Conservation (phyloP, 2,888 invertebrate species). For the Timema podura region DNA sequence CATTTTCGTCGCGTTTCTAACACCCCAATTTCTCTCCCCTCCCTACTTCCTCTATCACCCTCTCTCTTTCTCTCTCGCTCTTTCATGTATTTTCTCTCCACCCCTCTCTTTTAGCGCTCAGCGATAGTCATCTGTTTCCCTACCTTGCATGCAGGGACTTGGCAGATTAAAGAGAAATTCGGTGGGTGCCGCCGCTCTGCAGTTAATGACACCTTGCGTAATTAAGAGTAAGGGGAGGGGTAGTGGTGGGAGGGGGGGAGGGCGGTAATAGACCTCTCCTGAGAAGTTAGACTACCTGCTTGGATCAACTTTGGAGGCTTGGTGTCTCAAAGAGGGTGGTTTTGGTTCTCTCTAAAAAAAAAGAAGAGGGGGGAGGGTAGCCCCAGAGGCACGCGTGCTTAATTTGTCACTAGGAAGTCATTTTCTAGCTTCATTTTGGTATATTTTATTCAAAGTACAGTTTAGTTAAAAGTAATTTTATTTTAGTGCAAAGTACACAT, state of each 20-base stretch:
- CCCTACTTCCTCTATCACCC: background rate
- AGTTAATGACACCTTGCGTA: slow-evolving; percentile 18
- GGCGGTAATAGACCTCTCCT: slow-evolving; percentile 3
- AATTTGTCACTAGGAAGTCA: no score
- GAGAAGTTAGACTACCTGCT: slow-evolving; percentile 7
- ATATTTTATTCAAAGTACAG: no score
- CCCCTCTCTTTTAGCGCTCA: background rate
- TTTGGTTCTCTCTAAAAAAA: no score
- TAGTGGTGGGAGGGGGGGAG: slow-evolving; percentile 6
- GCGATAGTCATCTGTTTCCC: slow-evolving; percentile 16
- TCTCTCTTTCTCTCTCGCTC: background rate
- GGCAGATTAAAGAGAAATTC: slow-evolving; percentile 19
- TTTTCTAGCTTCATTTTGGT: no score
- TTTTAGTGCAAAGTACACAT: no score
- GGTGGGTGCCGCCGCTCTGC: slow-evolving; percentile 10
- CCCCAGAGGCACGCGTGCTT: no score
- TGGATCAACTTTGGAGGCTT: no score
- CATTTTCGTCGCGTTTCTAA: no score
- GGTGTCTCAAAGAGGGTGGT: no score
- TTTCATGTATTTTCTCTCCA: background rate
- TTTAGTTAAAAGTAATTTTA: no score
- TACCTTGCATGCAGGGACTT: background rate
- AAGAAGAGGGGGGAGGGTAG: no score
- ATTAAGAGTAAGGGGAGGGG: slow-evolving; percentile 12
- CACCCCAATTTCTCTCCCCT: background rate